Evolutionary conservation across 2,888 invertebrate species (phyloP), one percentile per base, ranked within the genome.

Genomic region (Aplocera efformata): DNA sequence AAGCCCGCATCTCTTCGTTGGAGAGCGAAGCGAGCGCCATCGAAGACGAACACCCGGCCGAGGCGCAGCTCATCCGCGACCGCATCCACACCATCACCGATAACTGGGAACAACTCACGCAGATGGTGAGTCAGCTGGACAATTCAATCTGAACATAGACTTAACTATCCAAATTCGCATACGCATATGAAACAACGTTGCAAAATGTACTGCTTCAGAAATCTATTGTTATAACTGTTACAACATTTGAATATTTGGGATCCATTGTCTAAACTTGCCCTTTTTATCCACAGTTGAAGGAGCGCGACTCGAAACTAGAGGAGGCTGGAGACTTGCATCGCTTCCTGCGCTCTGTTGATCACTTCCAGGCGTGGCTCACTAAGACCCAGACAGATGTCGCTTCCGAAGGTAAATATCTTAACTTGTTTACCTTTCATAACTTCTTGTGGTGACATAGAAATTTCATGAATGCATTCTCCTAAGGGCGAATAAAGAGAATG

Each of bases 311-410:
- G 1, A 98, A 99, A 75, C 85, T 99, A 73, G 99, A 99, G 78
- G 99, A 99, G 79, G 99, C 99, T 3, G 99, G 99, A 31, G 99
- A 99, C 71, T 89, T 99, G 57, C 99, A 99, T 79, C 92, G 99
- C 42, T 98, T 98, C 94, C 90, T 98, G 59, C 94, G 99, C 50
- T 99, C 99, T 78, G 92, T 99, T 66, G 99, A 99, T 84, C 99
- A 99, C 89, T 99, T 99, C 97, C 98, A 98, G 85, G 94, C 97
- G 0, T 99, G 99, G 99, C 91, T 99, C 58, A 97, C 98, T 40
- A 97, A 98, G 86, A 99, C 99, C 0, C 99, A 99, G 89, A 98
- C 98, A n/a, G 98, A 98, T 72, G 98, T 98, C 41, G 98, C 98
- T 30, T 97, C 97, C 2, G 98, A 98, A 83, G 86, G 86, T 85